Conservation (phyloP, 2,888 invertebrate genomes). For the Busseola fusca region DNA sequence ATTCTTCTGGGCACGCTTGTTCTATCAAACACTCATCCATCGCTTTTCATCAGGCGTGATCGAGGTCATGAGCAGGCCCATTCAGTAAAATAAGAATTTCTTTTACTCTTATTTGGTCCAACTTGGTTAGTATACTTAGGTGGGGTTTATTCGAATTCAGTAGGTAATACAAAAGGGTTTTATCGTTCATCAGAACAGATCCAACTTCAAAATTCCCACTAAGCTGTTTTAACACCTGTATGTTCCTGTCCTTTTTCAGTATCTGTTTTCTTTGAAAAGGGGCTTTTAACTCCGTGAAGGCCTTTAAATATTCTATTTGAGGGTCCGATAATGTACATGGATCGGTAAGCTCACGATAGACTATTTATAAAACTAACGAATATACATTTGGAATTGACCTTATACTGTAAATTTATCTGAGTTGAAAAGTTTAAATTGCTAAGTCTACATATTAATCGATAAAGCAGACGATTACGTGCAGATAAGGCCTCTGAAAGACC, state of each 20-base stretch:
- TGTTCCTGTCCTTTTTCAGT: neutral
- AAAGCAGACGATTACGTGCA: constrained; percentile 6
- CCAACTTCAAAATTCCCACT: neutral
- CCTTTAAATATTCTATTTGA: constrained; percentile 12
- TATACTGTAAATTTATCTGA: constrained; percentile 4
- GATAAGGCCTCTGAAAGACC: constrained; percentile 19
- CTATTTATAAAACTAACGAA: neutral
- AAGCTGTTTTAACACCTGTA: constrained; percentile 9
- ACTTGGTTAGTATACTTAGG: neutral
- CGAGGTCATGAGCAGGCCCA: too few species aligned
- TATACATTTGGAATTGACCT: constrained; percentile 4
- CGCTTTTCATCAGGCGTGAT: too few species aligned
- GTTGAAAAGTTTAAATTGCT: constrained; percentile 17
- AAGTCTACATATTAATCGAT: constrained; percentile 29
- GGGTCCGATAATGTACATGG: neutral
- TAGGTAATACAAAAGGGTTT: neutral
- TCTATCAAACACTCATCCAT: too few species aligned
- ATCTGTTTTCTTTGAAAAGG: neutral
- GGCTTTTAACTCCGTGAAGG: neutral
- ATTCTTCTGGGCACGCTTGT: too few species aligned
- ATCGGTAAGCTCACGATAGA: neutral
- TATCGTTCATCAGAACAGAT: neutral
- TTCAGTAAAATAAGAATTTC: neutral
- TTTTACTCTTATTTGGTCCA: neutral
- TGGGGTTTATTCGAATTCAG: neutral